Conservation (phyloP, 2,113 vertebrate genomes). For the Tupaia chinensis region DNA sequence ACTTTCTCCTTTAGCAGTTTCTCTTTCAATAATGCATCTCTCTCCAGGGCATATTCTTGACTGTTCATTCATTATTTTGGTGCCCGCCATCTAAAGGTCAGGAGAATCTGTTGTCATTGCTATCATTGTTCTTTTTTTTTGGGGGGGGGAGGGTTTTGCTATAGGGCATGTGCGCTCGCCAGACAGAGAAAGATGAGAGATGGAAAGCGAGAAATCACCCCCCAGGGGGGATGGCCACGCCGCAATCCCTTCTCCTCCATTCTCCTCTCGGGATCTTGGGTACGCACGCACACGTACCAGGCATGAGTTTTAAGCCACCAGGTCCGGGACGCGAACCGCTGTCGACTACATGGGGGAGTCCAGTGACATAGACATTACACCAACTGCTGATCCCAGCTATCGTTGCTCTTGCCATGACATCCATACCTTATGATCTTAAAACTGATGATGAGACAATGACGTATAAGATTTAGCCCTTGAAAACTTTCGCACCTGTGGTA, state of each 20-base stretch:
- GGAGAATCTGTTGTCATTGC: background rate
- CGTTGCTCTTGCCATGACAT: background rate
- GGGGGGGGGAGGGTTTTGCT: too few relatives aligned
- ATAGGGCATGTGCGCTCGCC: too few relatives aligned
- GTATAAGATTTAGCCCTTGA: background rate
- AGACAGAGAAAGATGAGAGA: too few relatives aligned
- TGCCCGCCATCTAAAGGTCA: background rate
- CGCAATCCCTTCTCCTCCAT: too few relatives aligned
- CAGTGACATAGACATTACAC: too few relatives aligned
- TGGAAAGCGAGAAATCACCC: too few relatives aligned
- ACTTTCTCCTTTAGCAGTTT: background rate
- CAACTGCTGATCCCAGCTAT: background rate
- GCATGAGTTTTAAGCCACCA: too few relatives aligned
- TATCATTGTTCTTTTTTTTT: background rate
- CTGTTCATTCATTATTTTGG: background rate
- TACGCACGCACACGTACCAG: too few relatives aligned
- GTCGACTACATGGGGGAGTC: too few relatives aligned
- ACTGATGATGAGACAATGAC: background rate
- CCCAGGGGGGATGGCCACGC: too few relatives aligned
- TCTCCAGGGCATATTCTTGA: background rate
- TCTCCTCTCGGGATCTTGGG: too few relatives aligned
- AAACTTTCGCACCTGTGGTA: background rate
- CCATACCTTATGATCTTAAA: background rate
- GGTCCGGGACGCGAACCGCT: too few relatives aligned
- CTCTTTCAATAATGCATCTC: rapidly evolving